Percentiles rank a stretch among this genome's conserved stretches.
These are phyloP conservation scores for Argentina silus DNA, from an alignment of 2,797 vertebrate species.

Conservation along the genomic window DNA sequence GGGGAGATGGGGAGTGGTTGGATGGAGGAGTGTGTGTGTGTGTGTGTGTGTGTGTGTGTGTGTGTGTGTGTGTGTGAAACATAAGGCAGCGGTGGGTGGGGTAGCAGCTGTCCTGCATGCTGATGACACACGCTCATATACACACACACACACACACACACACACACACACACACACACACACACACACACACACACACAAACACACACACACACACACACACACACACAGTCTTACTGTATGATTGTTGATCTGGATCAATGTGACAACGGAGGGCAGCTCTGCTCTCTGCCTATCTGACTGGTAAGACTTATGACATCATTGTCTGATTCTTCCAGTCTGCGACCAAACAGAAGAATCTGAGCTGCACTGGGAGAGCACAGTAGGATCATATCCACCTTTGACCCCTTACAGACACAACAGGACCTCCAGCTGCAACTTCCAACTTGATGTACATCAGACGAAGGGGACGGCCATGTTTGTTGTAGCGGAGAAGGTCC, in stretches of 20 bases:
- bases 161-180: not conserved
- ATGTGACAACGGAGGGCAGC: too few species aligned
- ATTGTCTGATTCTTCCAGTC: not conserved
- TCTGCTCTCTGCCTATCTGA: too few species aligned
- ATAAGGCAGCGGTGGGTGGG: conserved; percentile 26
- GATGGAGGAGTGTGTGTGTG: not conserved
- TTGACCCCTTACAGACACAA: conserved; percentile 61
- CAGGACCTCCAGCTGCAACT: conserved; percentile 70
- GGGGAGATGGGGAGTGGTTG: too few species aligned
- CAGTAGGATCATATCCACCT: conserved; percentile 37
- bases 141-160: not conserved
- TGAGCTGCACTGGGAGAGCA: conserved; percentile 50
- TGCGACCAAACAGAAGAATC: not conserved
- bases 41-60: too few species aligned
- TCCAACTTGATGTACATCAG: conserved; percentile 46
- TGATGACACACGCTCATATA: conserved; percentile 29
- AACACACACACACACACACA: not conserved
- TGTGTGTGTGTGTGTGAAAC: conserved; percentile 29
- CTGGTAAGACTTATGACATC: too few species aligned
- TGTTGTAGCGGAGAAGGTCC: not conserved
- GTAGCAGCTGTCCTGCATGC: conserved; percentile 44
- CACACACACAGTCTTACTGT: too few species aligned
- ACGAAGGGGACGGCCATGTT: not conserved
- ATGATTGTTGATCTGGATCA: too few species aligned
- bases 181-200: conserved; percentile 20